Conservation (phyloP, 2,113 vertebrate species). For the Sceloporus undulatus region DNA sequence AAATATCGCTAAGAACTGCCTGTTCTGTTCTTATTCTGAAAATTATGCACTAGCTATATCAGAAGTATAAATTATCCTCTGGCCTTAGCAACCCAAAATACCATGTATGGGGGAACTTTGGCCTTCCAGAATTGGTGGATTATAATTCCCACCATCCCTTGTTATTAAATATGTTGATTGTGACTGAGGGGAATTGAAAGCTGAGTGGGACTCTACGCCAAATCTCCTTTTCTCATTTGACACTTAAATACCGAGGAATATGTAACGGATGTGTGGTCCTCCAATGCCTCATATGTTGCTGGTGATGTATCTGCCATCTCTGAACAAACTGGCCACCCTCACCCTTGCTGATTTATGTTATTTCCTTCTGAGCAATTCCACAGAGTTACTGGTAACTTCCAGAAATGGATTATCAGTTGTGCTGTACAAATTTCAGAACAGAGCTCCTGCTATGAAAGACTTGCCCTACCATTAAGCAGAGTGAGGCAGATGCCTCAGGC, state of each 20-base stretch:
- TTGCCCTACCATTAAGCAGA: no score
- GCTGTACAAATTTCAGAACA: neutral
- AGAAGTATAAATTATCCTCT: neutral
- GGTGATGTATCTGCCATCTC: neutral
- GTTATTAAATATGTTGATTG: neutral
- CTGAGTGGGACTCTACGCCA: no score
- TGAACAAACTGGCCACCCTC: neutral
- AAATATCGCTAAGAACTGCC: slow-evolving; percentile 22
- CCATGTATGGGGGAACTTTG: neutral
- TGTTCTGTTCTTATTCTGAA: slow-evolving; percentile 21
- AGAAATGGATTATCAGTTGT: neutral
- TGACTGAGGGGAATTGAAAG: neutral
- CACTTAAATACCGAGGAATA: neutral
- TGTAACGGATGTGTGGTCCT: neutral
- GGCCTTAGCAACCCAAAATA: neutral
- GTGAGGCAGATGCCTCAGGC: no score
- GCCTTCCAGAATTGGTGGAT: neutral
- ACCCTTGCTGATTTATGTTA: neutral
- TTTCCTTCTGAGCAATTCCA: neutral
- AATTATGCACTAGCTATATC: neutral
- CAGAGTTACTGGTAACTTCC: neutral
- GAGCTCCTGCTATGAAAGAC: no score
- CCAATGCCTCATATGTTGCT: neutral
- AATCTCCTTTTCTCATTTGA: neutral
- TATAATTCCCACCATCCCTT: neutral